These are phyloP conservation scores for Marcusenius ussheri DNA, from an alignment of 2,113 vertebrate genomes.

Conservation along the genomic window DNA sequence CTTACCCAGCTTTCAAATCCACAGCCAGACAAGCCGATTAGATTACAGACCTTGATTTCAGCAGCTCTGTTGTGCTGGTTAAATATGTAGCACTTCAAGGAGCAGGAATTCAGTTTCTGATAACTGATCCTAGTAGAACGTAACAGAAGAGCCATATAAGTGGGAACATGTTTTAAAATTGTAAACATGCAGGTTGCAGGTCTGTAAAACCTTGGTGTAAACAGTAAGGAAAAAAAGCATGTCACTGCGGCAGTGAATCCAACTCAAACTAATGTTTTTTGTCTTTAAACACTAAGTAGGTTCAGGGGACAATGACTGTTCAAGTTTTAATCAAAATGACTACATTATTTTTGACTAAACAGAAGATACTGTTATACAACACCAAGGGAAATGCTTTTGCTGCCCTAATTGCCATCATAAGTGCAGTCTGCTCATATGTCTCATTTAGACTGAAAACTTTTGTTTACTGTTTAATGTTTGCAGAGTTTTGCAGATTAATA, in stretches of 20 bases:
- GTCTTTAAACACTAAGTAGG: background rate
- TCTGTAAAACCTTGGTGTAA: background rate
- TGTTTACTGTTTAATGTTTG: background rate
- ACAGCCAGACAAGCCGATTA: slow-evolving; percentile 4
- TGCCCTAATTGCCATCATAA: background rate
- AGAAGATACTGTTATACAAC: background rate
- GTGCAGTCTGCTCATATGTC: background rate
- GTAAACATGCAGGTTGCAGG: background rate
- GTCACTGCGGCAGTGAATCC: background rate
- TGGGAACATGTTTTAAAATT: background rate
- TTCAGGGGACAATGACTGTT: background rate
- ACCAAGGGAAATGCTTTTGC: background rate
- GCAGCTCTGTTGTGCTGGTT: background rate
- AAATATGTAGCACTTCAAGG: background rate
- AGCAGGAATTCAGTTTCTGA: background rate
- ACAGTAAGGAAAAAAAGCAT: background rate
- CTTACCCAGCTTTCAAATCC: background rate
- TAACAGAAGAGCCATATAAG: background rate
- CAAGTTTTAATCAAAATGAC: background rate
- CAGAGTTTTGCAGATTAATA: background rate
- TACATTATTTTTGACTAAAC: background rate
- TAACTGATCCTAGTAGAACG: background rate
- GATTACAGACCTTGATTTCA: background rate
- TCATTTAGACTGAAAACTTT: background rate
- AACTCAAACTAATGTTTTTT: background rate